Conservation (phyloP, 2,888 invertebrate species). For the Thysanoteuthis rhombus region DNA sequence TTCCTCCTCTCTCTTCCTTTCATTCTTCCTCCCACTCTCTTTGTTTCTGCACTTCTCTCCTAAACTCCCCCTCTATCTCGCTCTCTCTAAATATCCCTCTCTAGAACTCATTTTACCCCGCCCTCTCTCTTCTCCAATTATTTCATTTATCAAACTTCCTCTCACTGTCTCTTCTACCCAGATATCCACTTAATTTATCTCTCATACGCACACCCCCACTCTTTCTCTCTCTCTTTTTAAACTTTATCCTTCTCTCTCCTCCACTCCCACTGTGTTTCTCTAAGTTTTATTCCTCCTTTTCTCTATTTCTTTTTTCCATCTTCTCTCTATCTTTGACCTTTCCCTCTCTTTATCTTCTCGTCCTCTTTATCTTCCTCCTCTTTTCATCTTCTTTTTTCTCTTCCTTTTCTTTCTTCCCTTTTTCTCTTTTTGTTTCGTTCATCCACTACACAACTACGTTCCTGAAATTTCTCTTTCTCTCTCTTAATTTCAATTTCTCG, state of each 20-base stretch:
- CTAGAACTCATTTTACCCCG: too few relatives aligned
- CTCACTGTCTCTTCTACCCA: too few relatives aligned
- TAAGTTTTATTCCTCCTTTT: too few relatives aligned
- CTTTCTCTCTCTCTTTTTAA: too few relatives aligned
- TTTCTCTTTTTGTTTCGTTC: not conserved
- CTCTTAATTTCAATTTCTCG: too few relatives aligned
- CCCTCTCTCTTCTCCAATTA: not conserved
- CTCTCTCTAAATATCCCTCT: not conserved
- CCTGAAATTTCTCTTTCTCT: not conserved
- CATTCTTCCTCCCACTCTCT: too few relatives aligned
- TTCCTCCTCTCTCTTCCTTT: not conserved
- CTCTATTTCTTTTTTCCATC: too few relatives aligned
- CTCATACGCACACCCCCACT: not conserved
- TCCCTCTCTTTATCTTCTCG: too few relatives aligned
- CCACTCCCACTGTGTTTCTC: not conserved
- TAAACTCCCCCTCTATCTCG: not conserved
- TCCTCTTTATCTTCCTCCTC: not conserved
- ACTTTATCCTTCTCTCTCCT: not conserved
- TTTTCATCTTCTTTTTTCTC: not conserved
- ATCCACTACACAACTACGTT: not conserved
- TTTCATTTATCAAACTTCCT: not conserved
- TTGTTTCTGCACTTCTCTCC: too few relatives aligned
- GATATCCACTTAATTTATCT: too few relatives aligned
- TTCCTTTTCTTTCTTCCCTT: not conserved
- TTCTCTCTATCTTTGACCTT: too few relatives aligned